Conservation (phyloP, 2,113 vertebrate species). For the Felis catus region DNA sequence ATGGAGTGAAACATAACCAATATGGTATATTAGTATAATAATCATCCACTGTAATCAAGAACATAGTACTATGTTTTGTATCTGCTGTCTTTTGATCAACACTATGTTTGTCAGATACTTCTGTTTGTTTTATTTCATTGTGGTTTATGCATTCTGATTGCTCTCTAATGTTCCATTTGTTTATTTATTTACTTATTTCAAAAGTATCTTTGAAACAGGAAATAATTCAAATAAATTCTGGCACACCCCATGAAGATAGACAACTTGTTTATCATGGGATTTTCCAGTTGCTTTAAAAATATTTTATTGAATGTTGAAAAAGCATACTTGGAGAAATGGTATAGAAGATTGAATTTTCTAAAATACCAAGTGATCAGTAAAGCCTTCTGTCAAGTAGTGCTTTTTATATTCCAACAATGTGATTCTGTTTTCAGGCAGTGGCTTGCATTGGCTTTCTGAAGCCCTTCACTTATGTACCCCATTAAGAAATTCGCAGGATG, state of each 20-base stretch:
- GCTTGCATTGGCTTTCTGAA: slow-evolving; percentile 91
- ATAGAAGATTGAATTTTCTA: slow-evolving; percentile 12
- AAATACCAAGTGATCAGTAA: background rate
- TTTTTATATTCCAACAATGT: background rate
- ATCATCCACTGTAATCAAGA: background rate
- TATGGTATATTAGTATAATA: background rate
- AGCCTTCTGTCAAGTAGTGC: background rate
- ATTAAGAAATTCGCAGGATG: slow-evolving; percentile 85
- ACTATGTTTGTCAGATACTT: background rate
- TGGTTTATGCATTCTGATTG: slow-evolving; percentile 17
- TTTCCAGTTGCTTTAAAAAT: slow-evolving; percentile 9
- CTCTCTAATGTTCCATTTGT: background rate
- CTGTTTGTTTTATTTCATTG: slow-evolving; percentile 30
- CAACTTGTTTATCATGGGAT: background rate
- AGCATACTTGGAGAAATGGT: background rate
- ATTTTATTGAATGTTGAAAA: slow-evolving; percentile 43
- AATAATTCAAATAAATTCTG: slow-evolving; percentile 29
- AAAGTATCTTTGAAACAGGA: background rate
- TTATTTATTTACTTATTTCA: slow-evolving; percentile 19
- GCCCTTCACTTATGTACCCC: slow-evolving; percentile 90
- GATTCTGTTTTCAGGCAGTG: slow-evolving; percentile 83
- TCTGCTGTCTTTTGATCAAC: background rate
- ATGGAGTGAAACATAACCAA: background rate
- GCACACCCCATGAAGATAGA: background rate
- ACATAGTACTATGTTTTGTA: background rate